A percentile compares a stretch with the other conserved stretches of the same genome.
Conservation (phyloP, 1,140 invertebrate genomes). For the Heliothis subflexa region DNA sequence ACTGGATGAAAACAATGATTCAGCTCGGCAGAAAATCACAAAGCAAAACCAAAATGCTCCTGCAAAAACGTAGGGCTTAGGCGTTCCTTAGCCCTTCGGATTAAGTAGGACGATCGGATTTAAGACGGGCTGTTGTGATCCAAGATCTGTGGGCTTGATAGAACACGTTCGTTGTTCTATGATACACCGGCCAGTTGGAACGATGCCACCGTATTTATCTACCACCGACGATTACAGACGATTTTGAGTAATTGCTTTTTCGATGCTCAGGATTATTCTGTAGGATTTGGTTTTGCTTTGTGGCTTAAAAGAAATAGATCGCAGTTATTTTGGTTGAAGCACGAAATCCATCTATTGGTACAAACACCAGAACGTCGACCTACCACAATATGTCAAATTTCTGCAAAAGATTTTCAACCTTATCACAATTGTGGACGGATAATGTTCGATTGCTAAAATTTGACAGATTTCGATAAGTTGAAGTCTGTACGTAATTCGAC, state of each 20-base stretch:
- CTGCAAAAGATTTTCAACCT: too few relatives aligned
- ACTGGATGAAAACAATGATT: too few relatives aligned
- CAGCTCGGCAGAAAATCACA: neutral
- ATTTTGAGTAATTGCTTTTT: constrained; percentile 37
- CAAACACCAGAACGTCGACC: too few relatives aligned
- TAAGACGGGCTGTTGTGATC: constrained; percentile 22
- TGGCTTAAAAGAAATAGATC: neutral
- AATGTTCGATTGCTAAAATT: too few relatives aligned
- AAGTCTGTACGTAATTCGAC: too few relatives aligned
- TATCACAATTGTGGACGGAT: too few relatives aligned
- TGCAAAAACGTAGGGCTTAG: constrained; percentile 1
- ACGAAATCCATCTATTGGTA: neutral
- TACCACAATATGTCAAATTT: too few relatives aligned
- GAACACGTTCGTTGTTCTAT: constrained; percentile 31
- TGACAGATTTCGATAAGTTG: too few relatives aligned
- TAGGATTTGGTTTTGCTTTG: neutral
- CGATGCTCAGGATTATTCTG: neutral
- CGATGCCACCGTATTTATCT: constrained; percentile 19
- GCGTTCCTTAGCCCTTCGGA: constrained; percentile 22
- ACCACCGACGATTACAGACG: neutral
- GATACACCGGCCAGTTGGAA: constrained; percentile 23
- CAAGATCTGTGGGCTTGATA: constrained; percentile 30
- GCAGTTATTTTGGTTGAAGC: neutral
- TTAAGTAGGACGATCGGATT: constrained; percentile 45
- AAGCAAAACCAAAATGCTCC: neutral